Evolutionary conservation across 2,113 vertebrate genomes (phyloP), one percentile per base, ranked within the genome.

Genomic region (Plestiodon gilberti): DNA sequence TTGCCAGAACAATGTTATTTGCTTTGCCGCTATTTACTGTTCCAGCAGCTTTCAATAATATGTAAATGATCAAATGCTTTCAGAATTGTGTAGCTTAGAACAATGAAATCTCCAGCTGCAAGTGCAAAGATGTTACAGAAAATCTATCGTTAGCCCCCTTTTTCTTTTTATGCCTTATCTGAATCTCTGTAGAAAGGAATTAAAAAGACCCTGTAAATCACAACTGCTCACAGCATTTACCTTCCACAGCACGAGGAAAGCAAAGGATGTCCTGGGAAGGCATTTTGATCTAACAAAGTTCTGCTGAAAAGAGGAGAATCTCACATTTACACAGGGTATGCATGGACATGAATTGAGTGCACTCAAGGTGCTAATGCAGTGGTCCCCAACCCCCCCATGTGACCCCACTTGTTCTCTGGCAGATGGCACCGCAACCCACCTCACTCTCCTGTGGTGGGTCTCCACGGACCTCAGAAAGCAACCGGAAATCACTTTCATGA

Each of bases 11-110:
- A 17, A 17, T 8, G 22, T 71, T 61, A 48, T n/a, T 79, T 86
- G 67, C 67, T 79, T 22, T 70, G 55, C 22, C 11, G 28, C 35
- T 33, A 28, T 35, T 62, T 62, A 80, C 38, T 17, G 4, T 73
- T 80, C 30, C 38, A 62, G 43, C 22, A 23, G 59, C 20, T 73
- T 80, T 48, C 57, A 80, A 73, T 64, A 73, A 62, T 22, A 70
- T 6, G 65, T n/a, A 79, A 79, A 71, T 78, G 70, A 59, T 86
- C 67, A 86, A 79, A 70, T 70, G 76, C 52, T 85, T 85, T 85
- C 28, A 18, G 35, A 81, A 61, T 18, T 28, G 28, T 40, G 71
- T 43, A n/a, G 65, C 38, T 86, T 22, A 71, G 59, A 79, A 86
- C 76, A 79, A 80, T 79, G 55, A 80, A 40, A 71, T 25, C 25